Evolutionary conservation across 2,113 vertebrate species (phyloP).

Genomic region (Sinocyclocheilus anshuiensis): DNA sequence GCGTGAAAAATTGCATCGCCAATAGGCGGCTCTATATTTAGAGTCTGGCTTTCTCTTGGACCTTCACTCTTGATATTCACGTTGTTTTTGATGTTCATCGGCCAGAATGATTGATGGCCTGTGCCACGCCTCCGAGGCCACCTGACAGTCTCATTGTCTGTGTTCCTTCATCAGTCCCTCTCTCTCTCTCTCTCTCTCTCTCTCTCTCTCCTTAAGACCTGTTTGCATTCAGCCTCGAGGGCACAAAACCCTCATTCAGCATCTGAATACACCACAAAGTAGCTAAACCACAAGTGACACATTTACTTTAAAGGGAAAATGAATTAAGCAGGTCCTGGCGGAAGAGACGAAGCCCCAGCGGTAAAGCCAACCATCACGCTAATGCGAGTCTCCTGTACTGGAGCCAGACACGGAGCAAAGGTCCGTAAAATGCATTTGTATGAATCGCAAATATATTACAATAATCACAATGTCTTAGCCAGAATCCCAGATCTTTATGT

Average conservation of each 20-base stretch:
- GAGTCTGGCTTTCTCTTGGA: constrained; percentile 49
- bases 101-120: constrained; percentile 50
- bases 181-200: neutral
- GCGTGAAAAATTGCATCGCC: constrained; percentile 57
- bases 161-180: constrained; percentile 53
- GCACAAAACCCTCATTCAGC: constrained; percentile 22
- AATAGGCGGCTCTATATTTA: constrained; percentile 55
- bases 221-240: constrained; percentile 54
- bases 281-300: constrained; percentile 53
- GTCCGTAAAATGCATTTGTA: neutral
- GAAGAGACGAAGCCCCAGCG: constrained; percentile 23
- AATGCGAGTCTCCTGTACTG: constrained; percentile 15
- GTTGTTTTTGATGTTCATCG: constrained; percentile 31
- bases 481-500: neutral
- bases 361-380: constrained; percentile 36
- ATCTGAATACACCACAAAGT: constrained; percentile 27
- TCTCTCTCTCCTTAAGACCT: constrained; percentile 27
- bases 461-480: neutral
- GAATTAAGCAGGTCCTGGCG: constrained; percentile 32
- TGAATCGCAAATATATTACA: neutral
- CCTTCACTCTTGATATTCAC: constrained; percentile 50
- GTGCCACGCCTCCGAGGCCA: constrained; percentile 52
- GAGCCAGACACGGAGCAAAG: constrained; percentile 1
- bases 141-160: constrained; percentile 46
- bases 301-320: constrained; percentile 42